Evolutionary conservation across 2,797 vertebrate genomes (phyloP).

Genomic region (Lutjanus argentimaculatus): DNA sequence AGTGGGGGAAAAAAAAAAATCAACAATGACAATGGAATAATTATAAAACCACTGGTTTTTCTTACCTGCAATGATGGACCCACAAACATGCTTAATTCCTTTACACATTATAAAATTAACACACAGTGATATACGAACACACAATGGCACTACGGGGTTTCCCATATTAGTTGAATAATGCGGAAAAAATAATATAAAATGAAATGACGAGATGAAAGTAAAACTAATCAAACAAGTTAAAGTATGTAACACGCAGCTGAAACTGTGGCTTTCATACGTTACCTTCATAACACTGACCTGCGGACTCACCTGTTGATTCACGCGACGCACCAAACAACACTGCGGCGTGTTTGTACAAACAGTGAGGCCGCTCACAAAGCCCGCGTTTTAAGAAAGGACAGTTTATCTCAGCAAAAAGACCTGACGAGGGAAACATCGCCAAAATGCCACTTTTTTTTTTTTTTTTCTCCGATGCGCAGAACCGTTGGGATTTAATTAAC

Average conservation of each 20-base stretch:
- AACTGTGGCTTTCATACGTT: not conserved
- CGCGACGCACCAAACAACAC: constrained; percentile 20
- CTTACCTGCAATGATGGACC: not conserved
- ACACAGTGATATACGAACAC: too few species aligned
- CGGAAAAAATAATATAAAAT: too few species aligned
- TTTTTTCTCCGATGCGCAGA: too few species aligned
- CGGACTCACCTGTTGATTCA: constrained; percentile 32
- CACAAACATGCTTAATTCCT: not conserved
- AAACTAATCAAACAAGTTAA: not conserved
- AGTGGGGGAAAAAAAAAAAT: not conserved
- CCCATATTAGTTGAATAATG: too few species aligned
- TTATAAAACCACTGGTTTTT: not conserved
- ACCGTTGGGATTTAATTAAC: not conserved
- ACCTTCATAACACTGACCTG: constrained; percentile 59
- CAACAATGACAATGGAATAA: not conserved
- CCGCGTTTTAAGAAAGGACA: constrained; percentile 75
- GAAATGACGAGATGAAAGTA: too few species aligned
- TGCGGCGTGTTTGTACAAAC: constrained; percentile 82
- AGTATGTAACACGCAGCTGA: not conserved
- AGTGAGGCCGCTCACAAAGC: constrained; percentile 82
- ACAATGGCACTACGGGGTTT: too few species aligned
- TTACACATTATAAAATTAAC: too few species aligned
- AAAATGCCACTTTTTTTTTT: not conserved
- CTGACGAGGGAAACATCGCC: constrained; percentile 84
- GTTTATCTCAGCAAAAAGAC: constrained; percentile 73